Percentiles rank a stretch among this genome's conserved stretches.
phyloP scores from a whole-genome alignment of 2,888 invertebrate species.

The Protophormia terraenovae region DNA sequence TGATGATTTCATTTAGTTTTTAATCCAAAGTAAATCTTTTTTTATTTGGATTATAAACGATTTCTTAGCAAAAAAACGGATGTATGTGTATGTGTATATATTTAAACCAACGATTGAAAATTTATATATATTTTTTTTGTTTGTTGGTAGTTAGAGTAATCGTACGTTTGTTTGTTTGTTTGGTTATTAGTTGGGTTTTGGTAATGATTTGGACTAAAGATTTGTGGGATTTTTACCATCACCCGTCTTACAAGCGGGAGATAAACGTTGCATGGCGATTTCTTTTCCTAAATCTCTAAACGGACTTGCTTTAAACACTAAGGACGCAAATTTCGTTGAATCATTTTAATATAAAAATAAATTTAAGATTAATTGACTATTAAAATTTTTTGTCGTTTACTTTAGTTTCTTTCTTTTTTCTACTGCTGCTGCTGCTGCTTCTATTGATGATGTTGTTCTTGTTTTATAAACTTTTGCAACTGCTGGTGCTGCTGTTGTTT shows the following conservation, averaged over 20 bases:
- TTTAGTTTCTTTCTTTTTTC: conserved; percentile 1
- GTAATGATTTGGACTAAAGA: conserved; percentile 57
- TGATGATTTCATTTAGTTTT: conserved; percentile 62
- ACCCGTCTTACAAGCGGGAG: conserved; percentile 56
- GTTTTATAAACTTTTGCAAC: too few relatives aligned
- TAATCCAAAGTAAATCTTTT: conserved; percentile 57
- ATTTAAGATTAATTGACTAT: conserved; percentile 49
- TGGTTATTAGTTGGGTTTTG: conserved; percentile 16
- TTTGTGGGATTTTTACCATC: conserved; percentile 52
- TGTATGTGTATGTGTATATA: conserved; percentile 19
- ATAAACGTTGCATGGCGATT: conserved; percentile 63
- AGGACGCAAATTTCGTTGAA: conserved; percentile 64
- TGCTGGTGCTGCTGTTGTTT: conserved; percentile 1
- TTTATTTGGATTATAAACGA: conserved; percentile 32
- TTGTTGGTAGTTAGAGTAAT: conserved; percentile 24
- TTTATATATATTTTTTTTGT: conserved; percentile 26
- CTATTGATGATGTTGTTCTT: not conserved
- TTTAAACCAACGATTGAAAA: not conserved
- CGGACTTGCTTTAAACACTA: conserved; percentile 31
- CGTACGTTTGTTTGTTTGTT: conserved; percentile 7
- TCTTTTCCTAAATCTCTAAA: not conserved
- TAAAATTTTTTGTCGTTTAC: conserved; percentile 38
- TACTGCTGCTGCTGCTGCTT: conserved; percentile 6
- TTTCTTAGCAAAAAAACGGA: not conserved
- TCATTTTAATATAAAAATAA: conserved; percentile 49